Evolutionary conservation across 1,140 invertebrate species (phyloP), one percentile per base, ranked within the genome.

Genomic region (Drusus annulatus): DNA sequence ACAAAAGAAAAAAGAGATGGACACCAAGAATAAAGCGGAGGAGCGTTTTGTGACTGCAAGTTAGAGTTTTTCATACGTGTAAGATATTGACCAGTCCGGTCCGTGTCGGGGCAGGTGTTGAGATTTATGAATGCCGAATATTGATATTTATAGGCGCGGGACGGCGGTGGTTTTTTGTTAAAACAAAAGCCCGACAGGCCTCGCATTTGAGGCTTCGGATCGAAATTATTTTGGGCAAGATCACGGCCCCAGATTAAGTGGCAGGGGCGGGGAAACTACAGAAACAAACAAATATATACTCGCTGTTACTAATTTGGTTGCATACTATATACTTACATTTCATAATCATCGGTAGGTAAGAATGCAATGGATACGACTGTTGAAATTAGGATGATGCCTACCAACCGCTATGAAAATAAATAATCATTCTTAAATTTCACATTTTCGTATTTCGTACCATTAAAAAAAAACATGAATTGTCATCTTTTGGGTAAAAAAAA

Each of bases 161-260:
- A 79, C 28, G 80, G 28, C 62, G 80, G 69, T 54, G 76, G 73
- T 81, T 81, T 81, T 81, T 77, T 77, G 75, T 81, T 79, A 82
- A 82, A 82, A 82, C 81, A 82, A 82, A 81, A 78, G 75, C 28
- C 80, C 80, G 81, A 77, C 81, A 78, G 54, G 50, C 45, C 75
- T 71, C 81, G 81, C 81, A 62, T 82, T 82, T 80, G 77, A 76
- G 69, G 69, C 58, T 79, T 79, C 86, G 87, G 88, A 88, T 89
- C 87, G 87, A 89, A 90, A 90, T 90, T 89, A 88, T 90, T 89
- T 87, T 86, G 86, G 86, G 82, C 88, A 87, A 89, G 89, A 90
- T 90, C 89, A 89, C 88, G 86, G 84, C 69, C 76, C 78, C 88
- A 90, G 87, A 87, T 87, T 85, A 87, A 87, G 56, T 4, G 75